Percentiles rank a stretch among this genome's conserved stretches.
Conservation (phyloP, 2,113 vertebrate genomes). For the Paratilapia polleni region DNA sequence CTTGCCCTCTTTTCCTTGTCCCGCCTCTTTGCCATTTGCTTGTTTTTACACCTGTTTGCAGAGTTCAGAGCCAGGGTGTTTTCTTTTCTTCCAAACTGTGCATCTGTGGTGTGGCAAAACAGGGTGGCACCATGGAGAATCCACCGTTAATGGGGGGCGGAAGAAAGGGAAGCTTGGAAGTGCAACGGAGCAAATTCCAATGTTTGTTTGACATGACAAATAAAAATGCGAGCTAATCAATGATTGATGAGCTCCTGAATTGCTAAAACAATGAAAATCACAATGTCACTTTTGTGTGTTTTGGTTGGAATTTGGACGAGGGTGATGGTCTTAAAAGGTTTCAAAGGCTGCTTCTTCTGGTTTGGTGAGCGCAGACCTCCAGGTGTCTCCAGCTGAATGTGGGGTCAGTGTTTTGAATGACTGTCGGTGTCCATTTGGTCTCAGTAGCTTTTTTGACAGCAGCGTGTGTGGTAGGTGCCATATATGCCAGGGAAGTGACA, state of each 20-base stretch:
- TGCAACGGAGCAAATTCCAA: slow-evolving; percentile 42
- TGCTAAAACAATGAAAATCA: background rate
- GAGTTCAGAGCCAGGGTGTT: slow-evolving; percentile 10
- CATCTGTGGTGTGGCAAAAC: slow-evolving; percentile 49
- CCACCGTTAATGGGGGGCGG: slow-evolving; percentile 29
- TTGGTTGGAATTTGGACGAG: slow-evolving; percentile 17
- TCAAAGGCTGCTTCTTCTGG: background rate
- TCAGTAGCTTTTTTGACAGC: background rate
- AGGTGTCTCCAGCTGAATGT: background rate
- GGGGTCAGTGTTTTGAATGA: slow-evolving; percentile 17
- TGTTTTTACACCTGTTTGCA: slow-evolving; percentile 78
- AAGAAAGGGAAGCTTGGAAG: slow-evolving; percentile 44
- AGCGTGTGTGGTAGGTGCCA: slow-evolving; percentile 8
- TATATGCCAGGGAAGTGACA: background rate
- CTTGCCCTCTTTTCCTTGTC: background rate
- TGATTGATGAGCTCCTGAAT: slow-evolving; percentile 59
- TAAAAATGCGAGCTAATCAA: slow-evolving; percentile 48
- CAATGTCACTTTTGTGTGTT: background rate
- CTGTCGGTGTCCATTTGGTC: slow-evolving; percentile 15
- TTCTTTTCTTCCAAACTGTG: slow-evolving; percentile 13
- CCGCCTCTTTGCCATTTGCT: slow-evolving; percentile 22
- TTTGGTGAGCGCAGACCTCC: background rate
- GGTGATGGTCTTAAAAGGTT: background rate
- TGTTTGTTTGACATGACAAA: slow-evolving; percentile 48
- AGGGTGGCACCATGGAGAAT: slow-evolving; percentile 62